phyloP scores from a whole-genome alignment of 2,888 invertebrate genomes.

The Clanis bilineata region DNA sequence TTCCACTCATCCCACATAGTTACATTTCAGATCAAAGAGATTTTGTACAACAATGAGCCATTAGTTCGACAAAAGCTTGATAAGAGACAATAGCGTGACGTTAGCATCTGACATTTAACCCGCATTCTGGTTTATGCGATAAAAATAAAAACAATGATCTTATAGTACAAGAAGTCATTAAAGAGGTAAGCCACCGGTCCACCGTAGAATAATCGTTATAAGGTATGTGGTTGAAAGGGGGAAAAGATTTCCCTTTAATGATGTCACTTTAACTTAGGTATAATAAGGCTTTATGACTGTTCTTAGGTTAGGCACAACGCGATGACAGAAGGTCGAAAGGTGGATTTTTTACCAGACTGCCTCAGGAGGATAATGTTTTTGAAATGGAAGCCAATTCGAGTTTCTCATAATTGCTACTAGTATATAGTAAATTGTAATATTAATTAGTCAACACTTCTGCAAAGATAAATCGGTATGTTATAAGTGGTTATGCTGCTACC shows the following conservation, averaged over 20 bases:
- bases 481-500: too few relatives aligned
- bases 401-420: too few relatives aligned
- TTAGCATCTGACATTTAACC: constrained; percentile 51
- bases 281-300: not conserved
- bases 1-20: not conserved
- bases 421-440: too few relatives aligned
- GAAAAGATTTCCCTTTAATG: constrained; percentile 25
- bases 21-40: not conserved
- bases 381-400: too few relatives aligned
- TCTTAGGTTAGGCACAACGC: too few relatives aligned
- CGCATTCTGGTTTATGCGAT: constrained; percentile 33
- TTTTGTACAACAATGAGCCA: not conserved
- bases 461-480: too few relatives aligned
- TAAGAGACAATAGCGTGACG: constrained; percentile 33
- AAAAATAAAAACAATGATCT: constrained; percentile 40
- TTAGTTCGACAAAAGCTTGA: constrained; percentile 1
- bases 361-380: too few relatives aligned
- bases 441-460: too few relatives aligned
- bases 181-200: constrained; percentile 34
- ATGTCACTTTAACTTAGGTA: not conserved
- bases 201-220: constrained; percentile 33
- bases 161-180: constrained; percentile 30
- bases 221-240: constrained; percentile 15
- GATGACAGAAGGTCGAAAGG: too few relatives aligned
- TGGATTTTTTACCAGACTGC: too few relatives aligned